Base-by-base conservation (phyloP, 1,140 invertebrate species). In the Drosophila nigrodunni region DNA sequence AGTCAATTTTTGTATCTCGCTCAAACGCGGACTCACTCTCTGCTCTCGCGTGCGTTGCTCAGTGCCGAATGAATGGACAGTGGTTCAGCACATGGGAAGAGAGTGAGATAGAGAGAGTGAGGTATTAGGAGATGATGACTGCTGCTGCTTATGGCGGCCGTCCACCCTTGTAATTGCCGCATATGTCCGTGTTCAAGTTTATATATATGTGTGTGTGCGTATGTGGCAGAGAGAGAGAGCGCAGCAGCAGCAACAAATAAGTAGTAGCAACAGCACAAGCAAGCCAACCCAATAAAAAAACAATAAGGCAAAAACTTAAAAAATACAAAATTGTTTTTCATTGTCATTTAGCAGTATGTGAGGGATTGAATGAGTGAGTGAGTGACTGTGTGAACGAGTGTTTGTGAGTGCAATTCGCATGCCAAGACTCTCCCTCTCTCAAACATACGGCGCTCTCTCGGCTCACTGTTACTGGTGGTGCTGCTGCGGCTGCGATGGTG, bases 131-230 rank as follows among this genome's bases (percentile, higher is more conserved):
- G 61, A 66, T 52, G 50, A 34, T 11, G 41, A 50, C 54, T 46
- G 43, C 54, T 68, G 39, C 50, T 57, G 41, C 50, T 66, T 41
- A 43, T 69, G 39, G 67, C 73, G 73, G 73, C 73, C 68, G 78
- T 74, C 77, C 77, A 86, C 82, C 82, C 82, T 86, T 86, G 82
- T 87, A 87, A 86, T 86, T 86, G 71, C 54, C 76, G 74, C 71
- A 65, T 62, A 69, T 71, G 54, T 64, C 15, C 39, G 61, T 58
- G 35, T 57, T 15, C 43, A 18, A 58, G 50, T 66, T 54, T 66
- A 25, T 60, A 41, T 43, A 54, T 59, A 59, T 44, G 21, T 50
- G 67, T 52, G 77, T 37, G 67, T 72, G 46, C 65, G 72, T 73
- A 18, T 61, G 52, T 2, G 64, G 55, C 72, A 66, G 57, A 37